phyloP scores from a whole-genome alignment of 2,888 invertebrate species.

The Carterocephalus palaemon region DNA sequence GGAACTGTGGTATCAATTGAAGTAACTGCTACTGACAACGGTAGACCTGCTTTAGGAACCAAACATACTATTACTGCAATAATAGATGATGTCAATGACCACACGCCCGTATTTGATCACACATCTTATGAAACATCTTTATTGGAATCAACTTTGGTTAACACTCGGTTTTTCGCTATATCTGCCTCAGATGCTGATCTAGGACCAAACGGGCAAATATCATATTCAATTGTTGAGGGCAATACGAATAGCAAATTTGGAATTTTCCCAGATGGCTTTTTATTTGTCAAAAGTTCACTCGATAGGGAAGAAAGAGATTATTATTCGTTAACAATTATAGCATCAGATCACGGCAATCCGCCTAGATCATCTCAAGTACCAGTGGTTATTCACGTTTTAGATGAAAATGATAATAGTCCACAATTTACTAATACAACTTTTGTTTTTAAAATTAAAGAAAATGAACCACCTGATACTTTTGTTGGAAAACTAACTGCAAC shows the following conservation, averaged over 20 bases:
- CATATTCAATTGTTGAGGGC: slow-evolving; percentile 91
- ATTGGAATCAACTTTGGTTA: slow-evolving; percentile 93
- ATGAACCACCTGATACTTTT: slow-evolving; percentile 92
- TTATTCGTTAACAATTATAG: slow-evolving; percentile 92
- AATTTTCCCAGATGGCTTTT: slow-evolving; percentile 95
- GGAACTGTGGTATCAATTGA: slow-evolving; percentile 85
- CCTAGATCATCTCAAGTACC: slow-evolving; percentile 91
- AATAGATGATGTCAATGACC: slow-evolving; percentile 95
- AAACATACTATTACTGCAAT: slow-evolving; percentile 85
- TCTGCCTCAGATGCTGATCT: slow-evolving; percentile 94
- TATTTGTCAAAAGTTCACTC: slow-evolving; percentile 91
- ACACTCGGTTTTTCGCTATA: slow-evolving; percentile 93
- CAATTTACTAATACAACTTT: slow-evolving; percentile 94
- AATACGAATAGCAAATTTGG: slow-evolving; percentile 93
- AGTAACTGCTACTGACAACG: slow-evolving; percentile 92
- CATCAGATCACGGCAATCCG: slow-evolving; percentile 88
- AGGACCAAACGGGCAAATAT: slow-evolving; percentile 87
- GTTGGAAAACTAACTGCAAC: slow-evolving; percentile 94
- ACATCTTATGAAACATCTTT: slow-evolving; percentile 95
- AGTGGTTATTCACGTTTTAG: slow-evolving; percentile 94
- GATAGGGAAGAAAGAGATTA: slow-evolving; percentile 95
- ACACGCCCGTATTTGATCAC: slow-evolving; percentile 95
- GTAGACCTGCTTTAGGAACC: slow-evolving; percentile 85
- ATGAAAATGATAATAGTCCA: slow-evolving; percentile 98
- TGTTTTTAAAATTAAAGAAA: slow-evolving; percentile 92